Conservation (phyloP, 2,113 vertebrate genomes). For the Laterallus jamaicensis region DNA sequence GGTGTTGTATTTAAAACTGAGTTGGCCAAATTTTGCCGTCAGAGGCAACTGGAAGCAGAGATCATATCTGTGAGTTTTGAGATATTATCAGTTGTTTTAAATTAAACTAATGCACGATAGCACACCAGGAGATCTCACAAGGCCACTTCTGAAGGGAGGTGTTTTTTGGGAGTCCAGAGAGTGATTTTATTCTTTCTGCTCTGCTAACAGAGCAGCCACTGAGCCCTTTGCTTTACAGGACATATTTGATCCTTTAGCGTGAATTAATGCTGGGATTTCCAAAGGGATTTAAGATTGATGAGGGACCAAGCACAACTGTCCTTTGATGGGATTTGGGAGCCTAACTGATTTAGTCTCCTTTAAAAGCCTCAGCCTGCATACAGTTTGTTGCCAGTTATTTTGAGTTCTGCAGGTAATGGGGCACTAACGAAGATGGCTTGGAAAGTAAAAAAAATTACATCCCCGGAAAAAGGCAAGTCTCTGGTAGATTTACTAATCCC, state of each 20-base stretch:
- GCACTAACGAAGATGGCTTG: background rate
- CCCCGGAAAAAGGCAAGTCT: background rate
- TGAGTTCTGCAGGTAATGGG: background rate
- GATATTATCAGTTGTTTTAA: constrained; percentile 2
- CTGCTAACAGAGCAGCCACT: background rate
- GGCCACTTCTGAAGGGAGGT: background rate
- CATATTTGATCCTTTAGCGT: background rate
- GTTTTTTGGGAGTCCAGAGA: background rate
- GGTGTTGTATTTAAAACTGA: constrained; percentile 51
- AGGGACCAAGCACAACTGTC: background rate
- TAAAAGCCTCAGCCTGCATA: background rate
- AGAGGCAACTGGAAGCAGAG: constrained; percentile 6
- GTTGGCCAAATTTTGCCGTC: background rate
- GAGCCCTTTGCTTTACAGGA: background rate
- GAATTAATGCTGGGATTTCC: background rate
- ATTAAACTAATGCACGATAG: background rate
- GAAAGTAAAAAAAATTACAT: background rate
- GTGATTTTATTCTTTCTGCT: background rate
- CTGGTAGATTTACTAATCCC: background rate
- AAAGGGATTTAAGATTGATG: background rate
- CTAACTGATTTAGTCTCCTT: background rate
- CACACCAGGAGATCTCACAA: background rate
- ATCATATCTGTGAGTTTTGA: background rate
- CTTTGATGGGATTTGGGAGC: constrained; percentile 1
- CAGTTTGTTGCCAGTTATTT: background rate